phyloP scores from a whole-genome alignment of 2,797 vertebrate genomes.

The Bovichtus variegatus region DNA sequence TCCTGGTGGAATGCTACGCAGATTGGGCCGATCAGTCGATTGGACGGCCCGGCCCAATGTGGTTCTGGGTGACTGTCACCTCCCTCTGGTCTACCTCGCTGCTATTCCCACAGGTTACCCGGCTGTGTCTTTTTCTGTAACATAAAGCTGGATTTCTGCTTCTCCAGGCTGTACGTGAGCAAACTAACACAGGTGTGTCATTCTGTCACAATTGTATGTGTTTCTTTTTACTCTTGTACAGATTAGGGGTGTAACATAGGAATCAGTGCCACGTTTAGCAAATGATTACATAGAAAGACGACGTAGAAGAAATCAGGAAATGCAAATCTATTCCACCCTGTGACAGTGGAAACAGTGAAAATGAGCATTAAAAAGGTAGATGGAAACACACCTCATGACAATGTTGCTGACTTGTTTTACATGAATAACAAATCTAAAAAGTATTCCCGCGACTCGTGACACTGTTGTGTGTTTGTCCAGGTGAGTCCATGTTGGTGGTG shows the following conservation, averaged over 20 bases:
- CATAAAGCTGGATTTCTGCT: neutral
- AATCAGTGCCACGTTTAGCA: too few species aligned
- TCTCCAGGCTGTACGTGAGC: neutral
- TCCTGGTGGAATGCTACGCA: neutral
- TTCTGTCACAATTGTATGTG: neutral
- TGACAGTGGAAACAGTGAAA: neutral
- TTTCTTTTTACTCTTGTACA: neutral
- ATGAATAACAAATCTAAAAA: too few species aligned
- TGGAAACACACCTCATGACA: too few species aligned
- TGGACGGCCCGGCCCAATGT: neutral
- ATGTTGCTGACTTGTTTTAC: too few species aligned
- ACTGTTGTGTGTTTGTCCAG: conserved; percentile 48
- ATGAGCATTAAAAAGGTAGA: too few species aligned
- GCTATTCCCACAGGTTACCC: neutral
- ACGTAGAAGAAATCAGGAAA: neutral
- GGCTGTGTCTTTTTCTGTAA: neutral
- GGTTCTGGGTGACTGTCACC: neutral
- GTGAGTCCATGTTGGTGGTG: conserved; percentile 75
- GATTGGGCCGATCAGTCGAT: neutral
- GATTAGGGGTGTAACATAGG: neutral
- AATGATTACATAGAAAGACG: too few species aligned
- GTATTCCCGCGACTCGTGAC: neutral
- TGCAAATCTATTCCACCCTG: neutral
- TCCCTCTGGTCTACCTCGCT: neutral
- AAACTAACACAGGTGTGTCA: neutral